A percentile compares a stretch with the other conserved stretches of the same genome.
These are phyloP conservation scores for Athene cunicularia DNA, from an alignment of 2,113 vertebrate species.

Conservation along the genomic window DNA sequence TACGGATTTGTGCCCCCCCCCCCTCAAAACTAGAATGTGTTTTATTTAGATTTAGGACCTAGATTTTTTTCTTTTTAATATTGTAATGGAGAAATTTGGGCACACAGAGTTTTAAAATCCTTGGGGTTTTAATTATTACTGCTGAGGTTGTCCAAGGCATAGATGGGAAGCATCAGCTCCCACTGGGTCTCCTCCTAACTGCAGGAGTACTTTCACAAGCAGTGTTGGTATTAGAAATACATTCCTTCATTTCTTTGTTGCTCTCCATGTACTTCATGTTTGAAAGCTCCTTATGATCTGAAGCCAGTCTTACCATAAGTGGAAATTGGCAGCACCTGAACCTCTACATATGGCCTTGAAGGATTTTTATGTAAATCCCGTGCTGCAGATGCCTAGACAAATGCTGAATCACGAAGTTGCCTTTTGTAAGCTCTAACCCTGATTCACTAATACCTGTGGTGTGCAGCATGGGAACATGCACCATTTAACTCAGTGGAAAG, in stretches of 20 bases:
- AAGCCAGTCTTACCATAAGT: not conserved
- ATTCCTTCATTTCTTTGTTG: not conserved
- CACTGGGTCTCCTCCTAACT: not conserved
- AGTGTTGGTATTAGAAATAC: not conserved
- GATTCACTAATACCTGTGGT: not conserved
- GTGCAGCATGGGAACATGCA: not conserved
- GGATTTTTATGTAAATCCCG: not conserved
- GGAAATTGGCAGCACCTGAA: not conserved
- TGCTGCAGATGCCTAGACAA: not conserved
- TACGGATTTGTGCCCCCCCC: not conserved
- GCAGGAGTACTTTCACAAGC: not conserved
- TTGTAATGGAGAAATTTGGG: not conserved
- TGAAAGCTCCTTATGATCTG: not conserved
- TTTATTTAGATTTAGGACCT: not conserved
- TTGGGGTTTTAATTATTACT: not conserved
- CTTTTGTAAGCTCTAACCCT: conserved; percentile 6
- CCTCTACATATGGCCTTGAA: not conserved
- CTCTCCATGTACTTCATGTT: not conserved
- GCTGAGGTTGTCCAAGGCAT: not conserved
- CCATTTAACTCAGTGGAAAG: conserved; percentile 17
- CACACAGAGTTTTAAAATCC: conserved; percentile 10
- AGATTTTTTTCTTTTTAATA: not conserved
- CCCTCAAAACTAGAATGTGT: not conserved
- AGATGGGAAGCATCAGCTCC: not conserved
- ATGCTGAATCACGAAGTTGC: not conserved